Conservation (phyloP, 2,888 invertebrate species). For the Pachymerium ferrugineum region DNA sequence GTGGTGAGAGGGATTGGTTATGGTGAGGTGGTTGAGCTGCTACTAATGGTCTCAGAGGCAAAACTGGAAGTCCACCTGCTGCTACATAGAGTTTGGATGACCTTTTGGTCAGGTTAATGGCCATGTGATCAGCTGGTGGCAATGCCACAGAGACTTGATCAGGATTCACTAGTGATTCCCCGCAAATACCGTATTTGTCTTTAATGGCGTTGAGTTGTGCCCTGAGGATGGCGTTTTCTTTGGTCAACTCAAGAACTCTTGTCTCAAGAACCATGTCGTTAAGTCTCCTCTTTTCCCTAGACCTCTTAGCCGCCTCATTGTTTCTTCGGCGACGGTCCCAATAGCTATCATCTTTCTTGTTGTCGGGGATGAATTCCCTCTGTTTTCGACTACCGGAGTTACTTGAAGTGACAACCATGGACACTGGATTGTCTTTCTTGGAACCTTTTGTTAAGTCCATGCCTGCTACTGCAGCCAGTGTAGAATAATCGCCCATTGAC, state of each 20-base stretch:
- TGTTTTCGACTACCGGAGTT: constrained; percentile 74
- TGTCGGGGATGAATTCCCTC: constrained; percentile 92
- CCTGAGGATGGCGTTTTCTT: constrained; percentile 90
- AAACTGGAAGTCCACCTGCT: constrained; percentile 29
- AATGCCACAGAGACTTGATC: constrained; percentile 81
- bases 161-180: constrained; percentile 76
- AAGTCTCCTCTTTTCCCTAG: constrained; percentile 90
- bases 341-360: constrained; percentile 93
- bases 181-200: constrained; percentile 85
- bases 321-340: constrained; percentile 94
- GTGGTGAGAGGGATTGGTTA: constrained; percentile 9
- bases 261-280: constrained; percentile 96
- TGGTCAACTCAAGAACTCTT: constrained; percentile 85
- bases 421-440: constrained; percentile 49
- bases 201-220: constrained; percentile 88
- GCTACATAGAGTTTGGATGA: constrained; percentile 52
- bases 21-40: constrained; percentile 15
- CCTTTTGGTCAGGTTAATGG: constrained; percentile 71
- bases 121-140: constrained; percentile 75
- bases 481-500: neutral
- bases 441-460: constrained; percentile 56
- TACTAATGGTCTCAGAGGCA: constrained; percentile 1
- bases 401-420: constrained; percentile 34
- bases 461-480: constrained; percentile 33
- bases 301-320: constrained; percentile 94